A percentile compares a stretch with the other conserved stretches of the same genome.
Conservation (phyloP, 2,113 vertebrate genomes). For the Corythornis vintsioides region DNA sequence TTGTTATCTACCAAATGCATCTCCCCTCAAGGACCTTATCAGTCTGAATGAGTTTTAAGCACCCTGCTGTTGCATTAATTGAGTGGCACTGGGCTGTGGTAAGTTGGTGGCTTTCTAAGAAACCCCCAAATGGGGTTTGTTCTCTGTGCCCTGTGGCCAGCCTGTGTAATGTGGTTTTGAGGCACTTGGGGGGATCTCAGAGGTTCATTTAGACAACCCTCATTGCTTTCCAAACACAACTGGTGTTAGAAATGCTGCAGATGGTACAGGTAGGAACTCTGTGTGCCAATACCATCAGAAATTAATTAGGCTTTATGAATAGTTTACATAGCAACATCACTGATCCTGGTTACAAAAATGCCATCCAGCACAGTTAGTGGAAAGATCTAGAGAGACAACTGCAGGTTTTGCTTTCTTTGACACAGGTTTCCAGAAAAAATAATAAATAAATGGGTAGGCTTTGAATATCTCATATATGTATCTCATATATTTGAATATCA, state of each 20-base stretch:
- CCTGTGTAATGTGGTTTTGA: not conserved
- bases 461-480: not conserved
- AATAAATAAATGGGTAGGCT: not conserved
- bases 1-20: not conserved
- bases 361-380: not conserved
- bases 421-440: not conserved
- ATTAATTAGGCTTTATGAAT: not conserved
- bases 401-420: not conserved
- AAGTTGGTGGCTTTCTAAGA: not conserved
- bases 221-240: not conserved
- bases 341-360: not conserved
- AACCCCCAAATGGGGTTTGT: not conserved
- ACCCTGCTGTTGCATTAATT: not conserved
- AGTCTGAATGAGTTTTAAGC: not conserved
- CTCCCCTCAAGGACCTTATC: not conserved
- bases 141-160: not conserved
- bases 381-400: not conserved
- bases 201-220: not conserved
- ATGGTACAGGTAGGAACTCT: not conserved
- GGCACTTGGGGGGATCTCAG: not conserved
- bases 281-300: not conserved
- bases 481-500: too few relatives aligned
- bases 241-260: not conserved
- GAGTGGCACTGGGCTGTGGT: not conserved
- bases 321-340: not conserved